These are phyloP conservation scores for Ophonus ardosiacus DNA, from an alignment of 2,888 invertebrate species.

Conservation along the genomic window DNA sequence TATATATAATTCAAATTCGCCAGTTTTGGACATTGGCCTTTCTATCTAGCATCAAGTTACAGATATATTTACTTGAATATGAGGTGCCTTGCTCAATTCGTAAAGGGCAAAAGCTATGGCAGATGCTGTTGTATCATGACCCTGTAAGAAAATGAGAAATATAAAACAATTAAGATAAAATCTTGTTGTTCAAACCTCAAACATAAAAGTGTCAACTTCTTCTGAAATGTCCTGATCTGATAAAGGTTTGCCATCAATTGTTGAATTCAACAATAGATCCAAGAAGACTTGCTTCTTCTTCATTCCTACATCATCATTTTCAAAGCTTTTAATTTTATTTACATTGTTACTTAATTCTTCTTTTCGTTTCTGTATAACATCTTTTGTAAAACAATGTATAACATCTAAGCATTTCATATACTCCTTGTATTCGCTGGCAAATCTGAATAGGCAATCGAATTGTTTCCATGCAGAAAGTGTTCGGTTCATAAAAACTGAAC, in stretches of 20 bases:
- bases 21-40: no score
- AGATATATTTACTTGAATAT: constrained; percentile 75
- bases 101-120: constrained; percentile 58
- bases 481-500: background rate
- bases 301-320: constrained; percentile 73
- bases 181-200: constrained; percentile 76
- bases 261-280: constrained; percentile 81
- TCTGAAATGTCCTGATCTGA: constrained; percentile 80
- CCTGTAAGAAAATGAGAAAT: constrained; percentile 1
- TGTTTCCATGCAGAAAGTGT: constrained; percentile 38
- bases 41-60: no score
- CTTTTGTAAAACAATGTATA: constrained; percentile 78
- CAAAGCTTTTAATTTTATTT: constrained; percentile 54
- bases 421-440: constrained; percentile 76
- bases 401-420: constrained; percentile 76
- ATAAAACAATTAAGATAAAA: background rate
- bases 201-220: constrained; percentile 86
- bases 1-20: no score
- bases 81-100: constrained; percentile 75
- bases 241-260: constrained; percentile 79
- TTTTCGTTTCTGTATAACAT: constrained; percentile 77
- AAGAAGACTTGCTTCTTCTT: constrained; percentile 82
- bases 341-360: constrained; percentile 63
- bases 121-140: constrained; percentile 61
- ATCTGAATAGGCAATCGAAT: background rate